Evolutionary conservation across 1,140 invertebrate genomes (phyloP).

Genomic region (Neotoxoptera formosana): DNA sequence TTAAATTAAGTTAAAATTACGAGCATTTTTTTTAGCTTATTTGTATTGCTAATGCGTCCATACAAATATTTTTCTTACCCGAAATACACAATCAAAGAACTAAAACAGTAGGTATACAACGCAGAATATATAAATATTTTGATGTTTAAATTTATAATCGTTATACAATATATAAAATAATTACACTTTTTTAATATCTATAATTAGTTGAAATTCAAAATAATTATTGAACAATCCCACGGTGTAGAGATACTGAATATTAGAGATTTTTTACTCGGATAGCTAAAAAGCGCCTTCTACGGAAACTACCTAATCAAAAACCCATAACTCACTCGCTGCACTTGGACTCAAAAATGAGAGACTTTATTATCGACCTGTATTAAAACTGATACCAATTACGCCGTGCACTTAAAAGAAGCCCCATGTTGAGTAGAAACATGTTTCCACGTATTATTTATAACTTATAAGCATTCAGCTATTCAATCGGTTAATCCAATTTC

Average conservation of each 20-base stretch:
- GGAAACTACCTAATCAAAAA: not conserved
- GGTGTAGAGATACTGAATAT: not conserved
- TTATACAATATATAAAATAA: not conserved
- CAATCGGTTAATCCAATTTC: constrained; percentile 31
- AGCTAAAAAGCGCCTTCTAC: not conserved
- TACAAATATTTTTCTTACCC: not conserved
- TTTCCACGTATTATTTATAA: not conserved
- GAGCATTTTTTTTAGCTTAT: not conserved
- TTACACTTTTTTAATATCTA: not conserved
- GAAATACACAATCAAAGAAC: not conserved
- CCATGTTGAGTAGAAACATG: not conserved
- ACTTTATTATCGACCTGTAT: not conserved
- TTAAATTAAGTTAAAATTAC: not conserved
- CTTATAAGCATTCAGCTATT: constrained; percentile 13
- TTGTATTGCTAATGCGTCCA: not conserved
- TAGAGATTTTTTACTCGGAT: not conserved
- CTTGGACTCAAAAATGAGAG: not conserved
- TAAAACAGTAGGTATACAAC: not conserved
- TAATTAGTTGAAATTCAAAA: not conserved
- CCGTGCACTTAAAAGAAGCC: not conserved
- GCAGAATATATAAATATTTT: not conserved
- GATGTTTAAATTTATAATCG: not conserved
- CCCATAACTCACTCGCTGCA: not conserved
- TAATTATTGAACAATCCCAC: not conserved
- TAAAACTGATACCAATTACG: not conserved